Percentiles rank a stretch among this genome's conserved stretches.
Conservation (phyloP, 2,113 vertebrate species). For the Clarias magur region DNA sequence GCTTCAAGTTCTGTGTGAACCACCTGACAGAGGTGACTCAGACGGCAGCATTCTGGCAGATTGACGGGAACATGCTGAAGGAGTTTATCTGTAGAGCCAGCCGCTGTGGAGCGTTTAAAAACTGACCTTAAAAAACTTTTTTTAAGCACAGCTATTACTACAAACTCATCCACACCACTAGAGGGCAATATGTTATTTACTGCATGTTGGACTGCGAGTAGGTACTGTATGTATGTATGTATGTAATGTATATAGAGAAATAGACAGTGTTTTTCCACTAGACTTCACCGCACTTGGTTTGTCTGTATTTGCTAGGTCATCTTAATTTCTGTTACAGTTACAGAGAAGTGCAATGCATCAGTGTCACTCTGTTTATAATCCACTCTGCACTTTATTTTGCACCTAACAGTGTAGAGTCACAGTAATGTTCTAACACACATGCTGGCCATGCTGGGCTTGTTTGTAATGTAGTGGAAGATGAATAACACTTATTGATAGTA, state of each 20-base stretch:
- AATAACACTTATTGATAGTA: not conserved
- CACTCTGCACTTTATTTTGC: not conserved
- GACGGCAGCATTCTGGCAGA: slow-evolving; percentile 93
- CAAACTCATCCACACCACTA: slow-evolving; percentile 26
- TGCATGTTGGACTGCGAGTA: not conserved
- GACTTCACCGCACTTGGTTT: not conserved
- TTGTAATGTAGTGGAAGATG: not conserved
- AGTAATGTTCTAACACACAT: not conserved
- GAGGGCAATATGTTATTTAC: slow-evolving; percentile 21
- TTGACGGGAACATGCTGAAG: slow-evolving; percentile 93
- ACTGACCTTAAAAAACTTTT: slow-evolving; percentile 72
- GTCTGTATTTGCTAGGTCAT: not conserved
- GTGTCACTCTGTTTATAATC: slow-evolving; percentile 18
- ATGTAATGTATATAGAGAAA: not conserved
- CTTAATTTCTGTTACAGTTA: not conserved
- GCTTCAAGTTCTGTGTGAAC: slow-evolving; percentile 98
- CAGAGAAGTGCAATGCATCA: not conserved
- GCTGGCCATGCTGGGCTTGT: not conserved
- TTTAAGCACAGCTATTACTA: slow-evolving; percentile 1
- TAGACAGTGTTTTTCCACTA: not conserved
- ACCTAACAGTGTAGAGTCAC: not conserved
- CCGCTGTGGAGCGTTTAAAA: slow-evolving; percentile 95
- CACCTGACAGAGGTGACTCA: slow-evolving; percentile 97
- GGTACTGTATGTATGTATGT: slow-evolving; percentile 1
- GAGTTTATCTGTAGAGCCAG: slow-evolving; percentile 96